Evolutionary conservation across 2,113 vertebrate species (phyloP).

Genomic region (Phocoena sinus): DNA sequence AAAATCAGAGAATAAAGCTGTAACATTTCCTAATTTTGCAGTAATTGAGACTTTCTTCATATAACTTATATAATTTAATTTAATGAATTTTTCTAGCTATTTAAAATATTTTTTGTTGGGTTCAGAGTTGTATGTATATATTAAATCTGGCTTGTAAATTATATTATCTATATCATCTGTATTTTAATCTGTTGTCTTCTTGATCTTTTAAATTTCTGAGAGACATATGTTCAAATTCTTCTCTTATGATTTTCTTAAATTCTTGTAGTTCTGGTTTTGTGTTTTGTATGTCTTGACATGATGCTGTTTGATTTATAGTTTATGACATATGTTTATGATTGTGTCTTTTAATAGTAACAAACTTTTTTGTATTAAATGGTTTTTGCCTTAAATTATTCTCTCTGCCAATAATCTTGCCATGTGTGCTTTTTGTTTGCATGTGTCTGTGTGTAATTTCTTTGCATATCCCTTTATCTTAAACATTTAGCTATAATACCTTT

Average conservation of each 20-base stretch:
- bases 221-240: not conserved
- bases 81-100: not conserved
- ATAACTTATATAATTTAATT: not conserved
- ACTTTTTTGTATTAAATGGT: not conserved
- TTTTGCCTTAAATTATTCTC: not conserved
- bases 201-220: slow-evolving; percentile 3
- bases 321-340: not conserved
- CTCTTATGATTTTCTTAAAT: not conserved
- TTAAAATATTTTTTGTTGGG: not conserved
- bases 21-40: not conserved
- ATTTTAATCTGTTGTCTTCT: not conserved
- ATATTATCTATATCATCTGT: not conserved
- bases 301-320: not conserved
- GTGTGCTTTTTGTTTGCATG: not conserved
- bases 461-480: not conserved
- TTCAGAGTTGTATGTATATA: not conserved
- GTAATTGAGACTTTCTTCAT: not conserved
- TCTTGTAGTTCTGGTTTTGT: not conserved
- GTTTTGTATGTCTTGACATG: not conserved
- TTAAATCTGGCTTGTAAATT: not conserved
- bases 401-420: not conserved
- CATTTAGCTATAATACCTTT: not conserved
- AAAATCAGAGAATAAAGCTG: not conserved
- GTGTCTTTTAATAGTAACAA: not conserved
- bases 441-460: not conserved